A percentile compares a stretch with the other conserved stretches of the same genome.
These are phyloP conservation scores for Drosophila meridiana DNA, from an alignment of 2,888 invertebrate genomes.

Conservation along the genomic window DNA sequence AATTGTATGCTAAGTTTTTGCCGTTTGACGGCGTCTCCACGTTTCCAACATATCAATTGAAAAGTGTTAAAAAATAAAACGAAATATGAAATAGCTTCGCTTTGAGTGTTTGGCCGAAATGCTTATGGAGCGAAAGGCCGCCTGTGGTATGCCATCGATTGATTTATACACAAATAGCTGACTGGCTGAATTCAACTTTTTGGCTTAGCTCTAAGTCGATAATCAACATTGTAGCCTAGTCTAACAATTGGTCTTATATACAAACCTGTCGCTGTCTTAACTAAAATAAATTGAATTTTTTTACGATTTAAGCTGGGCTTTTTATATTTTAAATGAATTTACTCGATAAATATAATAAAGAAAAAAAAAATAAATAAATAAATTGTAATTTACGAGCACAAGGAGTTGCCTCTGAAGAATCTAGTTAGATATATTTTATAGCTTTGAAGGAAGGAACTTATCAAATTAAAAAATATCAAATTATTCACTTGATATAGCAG, in stretches of 20 bases:
- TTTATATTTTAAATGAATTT: not conserved
- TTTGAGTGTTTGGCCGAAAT: conserved; percentile 52
- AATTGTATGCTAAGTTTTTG: conserved; percentile 41
- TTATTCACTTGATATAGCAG: too few relatives aligned
- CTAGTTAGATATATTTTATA: not conserved
- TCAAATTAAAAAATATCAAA: too few relatives aligned
- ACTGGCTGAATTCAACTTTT: conserved; percentile 9
- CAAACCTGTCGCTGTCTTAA: not conserved
- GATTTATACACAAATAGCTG: conserved; percentile 6
- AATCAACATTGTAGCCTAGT: conserved; percentile 52
- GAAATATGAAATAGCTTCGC: conserved; percentile 49
- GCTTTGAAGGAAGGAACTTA: too few relatives aligned
- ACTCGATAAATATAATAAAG: not conserved
- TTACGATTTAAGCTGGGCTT: not conserved
- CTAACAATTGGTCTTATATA: conserved; percentile 4
- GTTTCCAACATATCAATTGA: conserved; percentile 57
- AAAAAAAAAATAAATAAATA: too few relatives aligned
- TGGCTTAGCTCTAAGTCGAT: conserved; percentile 57
- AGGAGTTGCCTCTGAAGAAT: not conserved
- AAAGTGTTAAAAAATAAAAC: conserved; percentile 28
- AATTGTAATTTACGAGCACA: not conserved
- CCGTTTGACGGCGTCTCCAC: conserved; percentile 22
- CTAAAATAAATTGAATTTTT: conserved; percentile 5
- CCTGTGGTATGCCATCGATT: conserved; percentile 34
- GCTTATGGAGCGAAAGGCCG: conserved; percentile 52